Base-by-base conservation (phyloP, 2,888 invertebrate species). In the Chrysina gloriosa region DNA sequence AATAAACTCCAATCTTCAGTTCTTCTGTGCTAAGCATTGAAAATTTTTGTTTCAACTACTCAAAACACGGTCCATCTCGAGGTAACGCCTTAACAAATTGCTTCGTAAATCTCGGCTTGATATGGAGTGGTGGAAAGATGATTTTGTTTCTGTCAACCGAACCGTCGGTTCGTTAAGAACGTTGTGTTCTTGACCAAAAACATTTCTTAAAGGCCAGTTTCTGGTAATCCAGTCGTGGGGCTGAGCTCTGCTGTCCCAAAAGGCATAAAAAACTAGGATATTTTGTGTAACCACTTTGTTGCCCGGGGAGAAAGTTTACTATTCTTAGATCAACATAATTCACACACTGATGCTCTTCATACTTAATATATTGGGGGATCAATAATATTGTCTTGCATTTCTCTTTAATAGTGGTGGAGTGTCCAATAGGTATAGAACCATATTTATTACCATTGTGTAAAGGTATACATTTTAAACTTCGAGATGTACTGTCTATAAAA, bases 1-100 rank as follows among this genome's bases (percentile, higher is more conserved):
- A n/a, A 36, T n/a, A 36, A 36, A 36, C 11, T 36, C 47, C 21
- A 47, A n/a, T 9, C 47, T 47, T 47, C 36, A 36, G 36, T 36
- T 36, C 11, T 36, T 36, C 36, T 36, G 36, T 36, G 36, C 3
- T 36, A 36, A 36, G 36, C 36, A 9, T 36, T 36, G 36, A 36
- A 36, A 36, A 36, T 36, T 29, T 29, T 29, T 29, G 29, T 29
- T 36, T 36, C 36, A 36, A 36, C 9, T 48, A 48, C 3, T n/a
- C 25, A 48, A 48, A 5, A 19, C 45, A 45, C 11, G 7, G 45
- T 16, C 21, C 45, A 45, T 45, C 4, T 4, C 21, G 6, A 21
- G 4, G 5, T 19, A 45, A 21, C 3, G 45, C 11, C 14, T 45
- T 45, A 11, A 14, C 21, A 21, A 45, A 45, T 45, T 45, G 21